phyloP scores from a whole-genome alignment of 1,140 invertebrate genomes.

The Brachionus asplanchnoidis region DNA sequence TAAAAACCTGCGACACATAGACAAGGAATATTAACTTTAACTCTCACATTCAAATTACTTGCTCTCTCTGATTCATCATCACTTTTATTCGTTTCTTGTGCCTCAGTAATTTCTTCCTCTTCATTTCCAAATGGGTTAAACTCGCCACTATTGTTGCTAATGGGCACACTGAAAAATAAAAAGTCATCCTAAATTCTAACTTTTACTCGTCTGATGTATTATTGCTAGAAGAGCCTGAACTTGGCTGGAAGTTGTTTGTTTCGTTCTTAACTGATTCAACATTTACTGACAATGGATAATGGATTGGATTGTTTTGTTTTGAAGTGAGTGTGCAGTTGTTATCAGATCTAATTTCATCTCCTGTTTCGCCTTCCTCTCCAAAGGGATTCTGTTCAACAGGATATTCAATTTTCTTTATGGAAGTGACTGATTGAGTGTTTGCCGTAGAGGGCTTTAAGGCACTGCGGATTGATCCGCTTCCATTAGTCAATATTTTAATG shows the following conservation, averaged over 20 bases:
- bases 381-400: constrained; percentile 16
- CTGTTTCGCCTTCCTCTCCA: neutral
- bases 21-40: too few relatives aligned
- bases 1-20: too few relatives aligned
- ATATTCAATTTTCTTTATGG: neutral
- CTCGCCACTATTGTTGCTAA: neutral
- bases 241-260: neutral
- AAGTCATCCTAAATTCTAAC: neutral
- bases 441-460: neutral
- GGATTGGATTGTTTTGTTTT: neutral
- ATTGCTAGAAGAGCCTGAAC: neutral
- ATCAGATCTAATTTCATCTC: neutral
- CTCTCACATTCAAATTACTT: constrained; percentile 50
- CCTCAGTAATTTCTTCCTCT: neutral
- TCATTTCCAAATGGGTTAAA: constrained; percentile 18
- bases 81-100: neutral
- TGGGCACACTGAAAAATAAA: neutral
- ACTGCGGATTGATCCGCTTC: neutral
- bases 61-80: neutral
- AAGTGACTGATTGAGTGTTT: neutral
- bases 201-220: neutral
- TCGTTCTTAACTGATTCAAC: neutral
- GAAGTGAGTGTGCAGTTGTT: neutral
- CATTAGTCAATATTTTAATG: neutral
- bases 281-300: neutral